Base-by-base conservation (phyloP, 1,140 invertebrate genomes). In the Caenorhabditis brenneri region DNA sequence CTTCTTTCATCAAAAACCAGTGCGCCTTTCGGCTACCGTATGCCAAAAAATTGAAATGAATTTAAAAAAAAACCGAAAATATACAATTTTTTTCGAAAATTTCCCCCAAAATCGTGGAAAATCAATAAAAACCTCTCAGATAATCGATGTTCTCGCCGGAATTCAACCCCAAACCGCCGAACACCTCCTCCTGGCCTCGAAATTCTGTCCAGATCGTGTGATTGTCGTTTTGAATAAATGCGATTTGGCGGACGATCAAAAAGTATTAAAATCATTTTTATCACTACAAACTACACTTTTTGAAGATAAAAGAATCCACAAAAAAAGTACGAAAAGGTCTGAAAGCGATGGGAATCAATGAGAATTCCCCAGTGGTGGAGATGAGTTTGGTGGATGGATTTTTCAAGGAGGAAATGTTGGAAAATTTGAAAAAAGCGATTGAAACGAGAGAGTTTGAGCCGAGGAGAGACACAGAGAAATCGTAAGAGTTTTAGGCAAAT, bases 91-190 rank as follows among this genome's bases (percentile, higher is more conserved):
- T n/a, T n/a, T n/a, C n/a, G n/a, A n/a, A n/a, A 46, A 46, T 12
- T 46, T 46, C 0, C 9, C 42, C 16, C 42, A 46, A 46, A 46
- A 46, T 46, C 42, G 0, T 46, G 9, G 16, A 46, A 46, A 46
- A 46, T 12, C 42, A 42, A 42, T 6, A 42, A 42, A 42, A 12
- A 5, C 1, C 51, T 53, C 29, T 39, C 82, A 83, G 82, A n/a
- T 83, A 12, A 92, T 95, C 80, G 94, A 95, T 90, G 92, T 94
- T 1, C 93, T 92, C 1, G 95, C 95, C 91, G 95, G 95, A 22
- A 93, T 95, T 85, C 94, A 95, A 91, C 94, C 94, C 1, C 95
- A 95, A 91, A 95, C 95, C 5, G 94, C 94, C 5, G 95, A 95
- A 89, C 95, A 95, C 89, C 91, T 95, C 1, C 92, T 95, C 9